Evolutionary conservation across 1,140 invertebrate species (phyloP).

Genomic region (Eubasilissa regina): DNA sequence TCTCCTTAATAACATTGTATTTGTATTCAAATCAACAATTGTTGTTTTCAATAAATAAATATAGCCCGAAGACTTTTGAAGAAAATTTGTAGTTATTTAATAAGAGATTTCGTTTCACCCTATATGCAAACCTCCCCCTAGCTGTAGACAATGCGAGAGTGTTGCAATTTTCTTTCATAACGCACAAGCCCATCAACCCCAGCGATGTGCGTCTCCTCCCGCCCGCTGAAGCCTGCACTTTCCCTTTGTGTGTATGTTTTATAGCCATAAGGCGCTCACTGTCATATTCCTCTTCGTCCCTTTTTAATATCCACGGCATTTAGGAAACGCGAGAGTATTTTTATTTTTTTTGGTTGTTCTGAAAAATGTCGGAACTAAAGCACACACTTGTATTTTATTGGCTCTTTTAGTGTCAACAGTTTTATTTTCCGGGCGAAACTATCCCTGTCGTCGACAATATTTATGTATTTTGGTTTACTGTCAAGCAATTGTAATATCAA

Average conservation of each 20-base stretch:
- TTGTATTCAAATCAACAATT: too few relatives aligned
- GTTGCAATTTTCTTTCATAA: conserved; percentile 44
- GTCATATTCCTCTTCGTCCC: not conserved
- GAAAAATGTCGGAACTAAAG: not conserved
- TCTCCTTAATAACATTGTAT: too few relatives aligned
- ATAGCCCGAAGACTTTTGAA: too few relatives aligned
- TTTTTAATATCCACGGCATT: conserved; percentile 33
- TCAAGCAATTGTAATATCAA: too few relatives aligned
- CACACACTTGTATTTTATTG: not conserved
- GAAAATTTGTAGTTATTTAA: too few relatives aligned
- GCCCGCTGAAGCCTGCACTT: conserved; percentile 17
- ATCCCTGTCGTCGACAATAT: too few relatives aligned
- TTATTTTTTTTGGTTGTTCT: conserved; percentile 1
- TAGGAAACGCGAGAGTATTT: conserved; percentile 11
- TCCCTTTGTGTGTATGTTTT: conserved; percentile 27
- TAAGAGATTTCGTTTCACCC: not conserved
- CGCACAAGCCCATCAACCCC: conserved; percentile 5
- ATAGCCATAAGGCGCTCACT: conserved; percentile 12
- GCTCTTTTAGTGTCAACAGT: too few relatives aligned
- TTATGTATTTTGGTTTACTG: too few relatives aligned
- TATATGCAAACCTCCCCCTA: conserved; percentile 9
- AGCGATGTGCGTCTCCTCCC: conserved; percentile 3
- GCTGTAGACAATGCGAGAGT: conserved; percentile 19
- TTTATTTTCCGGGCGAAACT: too few relatives aligned
- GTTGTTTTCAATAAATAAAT: too few relatives aligned